Evolutionary conservation across 64 coral and sea anemone genomes (phyloP), one percentile per base, ranked within the genome.

Genomic region (Porites australiensis): DNA sequence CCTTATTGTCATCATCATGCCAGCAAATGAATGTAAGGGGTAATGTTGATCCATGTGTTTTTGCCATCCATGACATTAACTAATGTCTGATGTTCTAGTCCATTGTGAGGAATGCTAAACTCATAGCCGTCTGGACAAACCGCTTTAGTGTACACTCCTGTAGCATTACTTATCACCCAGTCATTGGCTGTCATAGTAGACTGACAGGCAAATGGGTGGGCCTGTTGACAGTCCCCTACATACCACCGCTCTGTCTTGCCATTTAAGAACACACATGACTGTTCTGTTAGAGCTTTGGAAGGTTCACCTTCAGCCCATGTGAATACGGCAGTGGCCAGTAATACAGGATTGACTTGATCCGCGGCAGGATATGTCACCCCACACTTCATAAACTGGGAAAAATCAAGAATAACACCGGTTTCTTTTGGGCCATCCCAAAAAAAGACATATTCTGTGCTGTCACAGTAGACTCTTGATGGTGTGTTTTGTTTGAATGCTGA

Each of bases 371-470:
- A 97, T n/a, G 79, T 90, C 37, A 97, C 70, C 43, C 95, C 95
- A 84, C 95, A 97, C 27, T 97, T 97, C 82, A 97, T 86, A 44
- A 86, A 94, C 16, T 75, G 48, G 19, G 65, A 79, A 37, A 88
- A 97, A 55, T 97, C 87, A 44, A 83, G 60, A 47, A 97, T 82
- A 5, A 89, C 87, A 68, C 95, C 95, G 4, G 95, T 97, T 76
- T 94, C 22, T 21, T 77, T 88, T 13, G 95, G 95, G 15, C 95
- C 95, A 51, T 97, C 83, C 95, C 95, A 97, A 76, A 97, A 94
- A 14, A 93, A 89, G 4, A 93, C 75, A 75, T 97, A 97, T 20
- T 97, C 72, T 6, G 95, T 97, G 65, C 95, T 97, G 60, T 97
- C 95, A 74, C 95, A 94, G 69, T 94, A 97, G 3, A 91, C 83